Percentiles rank a stretch among this genome's conserved stretches.
These are phyloP conservation scores for Panthera leo DNA, from an alignment of 2,113 vertebrate species.

Conservation along the genomic window DNA sequence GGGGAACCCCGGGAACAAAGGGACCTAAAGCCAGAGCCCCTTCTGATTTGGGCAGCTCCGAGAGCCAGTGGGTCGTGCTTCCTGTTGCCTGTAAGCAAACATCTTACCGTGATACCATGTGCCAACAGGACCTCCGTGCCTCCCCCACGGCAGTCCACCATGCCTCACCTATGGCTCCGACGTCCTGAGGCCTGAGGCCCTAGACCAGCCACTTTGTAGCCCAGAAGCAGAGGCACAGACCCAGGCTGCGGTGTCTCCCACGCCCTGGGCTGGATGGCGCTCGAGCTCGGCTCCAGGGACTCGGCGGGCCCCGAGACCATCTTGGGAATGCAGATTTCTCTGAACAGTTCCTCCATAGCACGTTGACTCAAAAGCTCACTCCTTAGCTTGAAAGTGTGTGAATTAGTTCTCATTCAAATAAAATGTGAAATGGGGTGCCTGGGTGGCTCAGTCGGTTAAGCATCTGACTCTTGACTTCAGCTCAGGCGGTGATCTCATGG, in stretches of 20 bases:
- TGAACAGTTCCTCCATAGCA: not conserved
- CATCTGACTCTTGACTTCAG: too few species aligned
- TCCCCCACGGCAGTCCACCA: not conserved
- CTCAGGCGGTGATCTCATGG: too few species aligned
- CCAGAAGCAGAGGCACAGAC: not conserved
- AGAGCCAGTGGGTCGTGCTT: not conserved
- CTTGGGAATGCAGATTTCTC: not conserved
- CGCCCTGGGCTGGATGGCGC: accelerated
- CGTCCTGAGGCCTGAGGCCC: not conserved
- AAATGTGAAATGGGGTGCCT: not conserved
- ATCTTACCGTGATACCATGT: not conserved
- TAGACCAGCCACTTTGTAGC: accelerated
- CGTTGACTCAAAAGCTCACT: not conserved
- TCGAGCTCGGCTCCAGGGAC: not conserved
- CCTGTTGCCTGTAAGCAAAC: not conserved
- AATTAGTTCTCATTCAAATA: not conserved
- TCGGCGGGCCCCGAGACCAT: not conserved
- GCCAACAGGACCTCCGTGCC: not conserved
- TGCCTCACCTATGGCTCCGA: too few species aligned
- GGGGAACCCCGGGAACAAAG: not conserved
- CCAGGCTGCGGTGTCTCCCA: accelerated
- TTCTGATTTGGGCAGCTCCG: not conserved
- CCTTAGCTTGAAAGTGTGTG: not conserved
- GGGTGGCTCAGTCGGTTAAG: too few species aligned
- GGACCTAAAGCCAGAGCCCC: not conserved